A percentile compares a stretch with the other conserved stretches of the same genome.
phyloP scores from a whole-genome alignment of 2,113 vertebrate species.

The Psettodes erumei region DNA sequence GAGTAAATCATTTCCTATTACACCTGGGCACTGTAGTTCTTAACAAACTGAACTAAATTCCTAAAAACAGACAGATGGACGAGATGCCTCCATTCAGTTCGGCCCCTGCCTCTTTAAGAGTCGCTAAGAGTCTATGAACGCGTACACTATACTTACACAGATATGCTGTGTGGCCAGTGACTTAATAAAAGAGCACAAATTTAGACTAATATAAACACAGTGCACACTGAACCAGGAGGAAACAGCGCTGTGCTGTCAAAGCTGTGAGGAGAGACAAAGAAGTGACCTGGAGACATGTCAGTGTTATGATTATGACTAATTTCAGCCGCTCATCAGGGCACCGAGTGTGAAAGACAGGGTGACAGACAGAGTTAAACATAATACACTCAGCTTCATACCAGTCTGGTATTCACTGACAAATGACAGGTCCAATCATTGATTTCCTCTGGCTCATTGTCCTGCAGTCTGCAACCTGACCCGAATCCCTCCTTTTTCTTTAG shows the following conservation, averaged over 20 bases:
- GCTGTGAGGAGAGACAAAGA: constrained; percentile 23
- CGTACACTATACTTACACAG: neutral
- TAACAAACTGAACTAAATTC: neutral
- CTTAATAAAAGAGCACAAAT: neutral
- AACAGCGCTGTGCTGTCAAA: constrained; percentile 19
- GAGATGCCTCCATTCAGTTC: neutral
- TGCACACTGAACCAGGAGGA: constrained; percentile 14
- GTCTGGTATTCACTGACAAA: constrained; percentile 41
- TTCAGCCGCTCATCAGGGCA: constrained; percentile 56
- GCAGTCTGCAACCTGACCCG: constrained; percentile 8
- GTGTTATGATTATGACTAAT: constrained; percentile 65
- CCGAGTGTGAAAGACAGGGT: constrained; percentile 58
- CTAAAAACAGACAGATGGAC: no score
- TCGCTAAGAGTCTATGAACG: neutral
- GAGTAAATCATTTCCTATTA: neutral
- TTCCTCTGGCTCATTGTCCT: constrained; percentile 21
- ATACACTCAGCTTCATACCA: constrained; percentile 45
- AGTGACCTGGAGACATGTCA: neutral
- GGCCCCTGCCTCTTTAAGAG: neutral
- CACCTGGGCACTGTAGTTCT: neutral
- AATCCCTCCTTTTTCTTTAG: neutral
- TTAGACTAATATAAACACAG: constrained; percentile 15
- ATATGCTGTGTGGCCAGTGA: neutral
- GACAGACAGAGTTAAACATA: constrained; percentile 60
- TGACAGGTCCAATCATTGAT: constrained; percentile 60